A percentile compares a stretch with the other conserved stretches of the same genome.
These are phyloP conservation scores for Dinomys branickii DNA, from an alignment of 2,113 vertebrate genomes.

Conservation along the genomic window DNA sequence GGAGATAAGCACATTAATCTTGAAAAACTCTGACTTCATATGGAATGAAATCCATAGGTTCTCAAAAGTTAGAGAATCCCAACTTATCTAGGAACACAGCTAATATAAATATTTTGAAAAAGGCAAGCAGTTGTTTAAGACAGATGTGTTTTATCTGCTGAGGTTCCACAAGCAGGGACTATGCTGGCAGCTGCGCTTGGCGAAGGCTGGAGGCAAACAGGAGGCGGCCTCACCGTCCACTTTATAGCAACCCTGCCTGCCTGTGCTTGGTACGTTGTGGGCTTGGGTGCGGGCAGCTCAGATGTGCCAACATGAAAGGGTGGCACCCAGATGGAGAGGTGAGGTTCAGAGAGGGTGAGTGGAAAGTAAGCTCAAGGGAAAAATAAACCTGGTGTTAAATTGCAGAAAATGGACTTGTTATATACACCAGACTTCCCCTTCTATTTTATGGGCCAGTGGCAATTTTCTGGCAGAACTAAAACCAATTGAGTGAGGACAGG, in stretches of 20 bases:
- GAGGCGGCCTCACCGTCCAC: neutral
- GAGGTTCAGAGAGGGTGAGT: neutral
- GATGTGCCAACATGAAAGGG: neutral
- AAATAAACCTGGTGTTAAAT: neutral
- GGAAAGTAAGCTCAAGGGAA: neutral
- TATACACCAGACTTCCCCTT: neutral
- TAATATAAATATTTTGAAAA: conserved; percentile 12
- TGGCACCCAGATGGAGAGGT: neutral
- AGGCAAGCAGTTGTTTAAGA: neutral
- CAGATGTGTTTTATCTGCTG: neutral
- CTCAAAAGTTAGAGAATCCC: conserved; percentile 23
- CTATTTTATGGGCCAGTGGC: neutral
- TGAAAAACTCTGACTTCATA: neutral
- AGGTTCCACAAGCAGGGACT: neutral
- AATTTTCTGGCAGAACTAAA: neutral
- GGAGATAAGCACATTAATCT: neutral
- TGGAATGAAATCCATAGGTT: neutral
- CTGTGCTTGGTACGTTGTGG: neutral
- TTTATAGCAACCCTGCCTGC: neutral
- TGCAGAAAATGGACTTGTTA: neutral
- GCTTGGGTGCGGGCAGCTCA: neutral
- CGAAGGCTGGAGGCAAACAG: neutral
- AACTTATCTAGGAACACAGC: neutral
- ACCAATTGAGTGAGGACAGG: neutral
- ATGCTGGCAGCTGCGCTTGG: neutral